Evolutionary conservation across 2,797 vertebrate species (phyloP), one percentile per base, ranked within the genome.

Genomic region (Pangasius macronema): DNA sequence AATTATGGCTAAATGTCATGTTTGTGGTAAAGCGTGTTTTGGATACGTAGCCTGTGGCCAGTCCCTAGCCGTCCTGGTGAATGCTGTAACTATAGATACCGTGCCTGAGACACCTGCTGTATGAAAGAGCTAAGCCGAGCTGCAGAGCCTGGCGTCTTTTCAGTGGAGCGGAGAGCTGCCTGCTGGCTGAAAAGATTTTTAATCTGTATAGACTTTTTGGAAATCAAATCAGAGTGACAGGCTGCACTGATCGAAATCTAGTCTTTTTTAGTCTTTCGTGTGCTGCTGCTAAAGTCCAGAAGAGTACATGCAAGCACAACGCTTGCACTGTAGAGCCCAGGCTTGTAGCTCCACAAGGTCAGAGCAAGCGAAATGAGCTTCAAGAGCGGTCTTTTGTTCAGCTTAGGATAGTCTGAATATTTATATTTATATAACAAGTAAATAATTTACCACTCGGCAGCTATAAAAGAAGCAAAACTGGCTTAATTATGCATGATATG

Each of bases 191-290:
- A 72, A 27, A 55, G 67, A 24, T 55, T 83, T 51, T 65, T 65
- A 51, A 84, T 57, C 46, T 57, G 33, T 57, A 72, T 72, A 53
- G 65, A 83, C 30, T 36, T 84, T 84, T 72, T 55, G 49, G 57
- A 57, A 84, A 84, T 84, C 83, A 72, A 72, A 84, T 84, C 67
- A 10, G 30, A 39, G 22, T 57, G 67, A 82, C 59, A 11, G 61
- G 22, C 82, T 55, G 63, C 30, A 53, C 33, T 20, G 51, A 55
- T 27, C 7, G 51, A 57, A 84, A 72, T 39, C 49, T 57, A 57
- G 51, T 57, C 13, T 3, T 39, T 49, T 39, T 33, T 57, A 57
- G 51, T 57, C 13, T 3, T 39, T 49, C 7, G 20, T 39, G 49
- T 70, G n/a, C n/a, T 46, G 55, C 36, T 82, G 22, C 53, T 33